A percentile compares a stretch with the other conserved stretches of the same genome.
phyloP scores from a whole-genome alignment of 1,140 invertebrate genomes.

The Drepana arcuata region DNA sequence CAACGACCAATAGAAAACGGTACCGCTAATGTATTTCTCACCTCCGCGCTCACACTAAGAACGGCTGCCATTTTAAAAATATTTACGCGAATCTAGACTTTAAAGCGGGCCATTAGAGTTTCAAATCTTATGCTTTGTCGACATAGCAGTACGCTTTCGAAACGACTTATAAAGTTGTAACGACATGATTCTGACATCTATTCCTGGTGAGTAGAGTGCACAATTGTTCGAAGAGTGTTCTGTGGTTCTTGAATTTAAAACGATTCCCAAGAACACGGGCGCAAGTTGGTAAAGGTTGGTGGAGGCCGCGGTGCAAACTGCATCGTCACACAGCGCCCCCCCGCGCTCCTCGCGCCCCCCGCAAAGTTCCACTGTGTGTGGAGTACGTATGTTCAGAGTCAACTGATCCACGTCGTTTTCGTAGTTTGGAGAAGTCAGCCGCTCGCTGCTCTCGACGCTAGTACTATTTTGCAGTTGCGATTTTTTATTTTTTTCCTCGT shows the following conservation, averaged over 20 bases:
- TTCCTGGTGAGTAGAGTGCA: conserved; percentile 25
- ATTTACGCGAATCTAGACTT: conserved; percentile 51
- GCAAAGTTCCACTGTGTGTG: conserved; percentile 22
- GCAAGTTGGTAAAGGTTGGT: conserved; percentile 66
- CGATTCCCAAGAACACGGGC: conserved; percentile 69
- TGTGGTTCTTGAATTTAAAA: conserved; percentile 70
- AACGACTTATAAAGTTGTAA: conserved; percentile 47
- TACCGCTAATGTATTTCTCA: conserved; percentile 71
- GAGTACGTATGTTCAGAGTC: conserved; percentile 45
- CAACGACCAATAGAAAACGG: conserved; percentile 70
- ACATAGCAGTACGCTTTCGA: conserved; percentile 31
- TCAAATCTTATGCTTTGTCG: conserved; percentile 34
- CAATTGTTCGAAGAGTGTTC: conserved; percentile 36
- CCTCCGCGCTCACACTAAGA: conserved; percentile 67
- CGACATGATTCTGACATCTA: conserved; percentile 38
- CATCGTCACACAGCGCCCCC: conserved; percentile 49
- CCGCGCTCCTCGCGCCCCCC: conserved; percentile 24
- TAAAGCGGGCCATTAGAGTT: conserved; percentile 29
- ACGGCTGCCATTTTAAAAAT: conserved; percentile 44
- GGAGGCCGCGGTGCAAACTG: conserved; percentile 67
- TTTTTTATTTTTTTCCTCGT: conserved; percentile 36
- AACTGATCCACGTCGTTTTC: conserved; percentile 53
- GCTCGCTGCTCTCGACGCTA: conserved; percentile 25
- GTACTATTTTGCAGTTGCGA: conserved; percentile 43
- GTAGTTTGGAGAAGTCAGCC: conserved; percentile 33